Evolutionary conservation across 2,113 vertebrate species (phyloP), one percentile per base, ranked within the genome.

Genomic region (Mustela nigripes): DNA sequence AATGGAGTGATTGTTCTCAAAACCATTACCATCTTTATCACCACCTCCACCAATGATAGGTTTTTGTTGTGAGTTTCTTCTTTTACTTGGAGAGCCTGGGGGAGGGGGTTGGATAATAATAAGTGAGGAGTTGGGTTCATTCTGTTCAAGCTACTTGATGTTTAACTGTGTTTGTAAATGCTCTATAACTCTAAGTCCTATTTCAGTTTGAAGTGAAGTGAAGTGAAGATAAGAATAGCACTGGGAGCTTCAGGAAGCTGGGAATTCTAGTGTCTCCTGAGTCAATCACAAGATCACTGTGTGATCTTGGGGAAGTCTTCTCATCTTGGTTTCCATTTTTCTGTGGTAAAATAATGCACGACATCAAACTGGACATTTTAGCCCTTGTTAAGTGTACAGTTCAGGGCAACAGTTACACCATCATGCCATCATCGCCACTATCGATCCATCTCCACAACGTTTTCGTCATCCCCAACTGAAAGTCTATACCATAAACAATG

Each of bases 141-240:
- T 91, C 60, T 39, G 16, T 62, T 94, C 50, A 94, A 42, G 36
- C 9, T 83, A 91, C 56, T 65, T 63, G 18, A 26, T 84, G 50
- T 65, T 96, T 86, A 85, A 76, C 62, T 65, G 62, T 84, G 39
- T 93, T 92, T 94, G 60, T 28, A 85, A 95, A 78, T 28, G 12
- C 24, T 89, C 39, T 82, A 26, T 89, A 42, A 36, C 36, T 85
- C 0, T 24, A 74, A 73, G 69, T 33, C 11, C 31, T 78, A 67
- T 82, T 92, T 97, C 84, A 42, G 45, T 76, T 93, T 82, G 97
- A 56, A 95, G 65, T 18, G 74, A 62, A 93, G 85, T 82, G 97
- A 56, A 95, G 65, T 18, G 74, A 62, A 93, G 81, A 50, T 91
- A 73, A 15, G 65, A 67, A 71, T 31, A 89, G 45, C 3, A 53